Conservation (phyloP, 2,888 invertebrate species). For the Danaus chrysippus region DNA sequence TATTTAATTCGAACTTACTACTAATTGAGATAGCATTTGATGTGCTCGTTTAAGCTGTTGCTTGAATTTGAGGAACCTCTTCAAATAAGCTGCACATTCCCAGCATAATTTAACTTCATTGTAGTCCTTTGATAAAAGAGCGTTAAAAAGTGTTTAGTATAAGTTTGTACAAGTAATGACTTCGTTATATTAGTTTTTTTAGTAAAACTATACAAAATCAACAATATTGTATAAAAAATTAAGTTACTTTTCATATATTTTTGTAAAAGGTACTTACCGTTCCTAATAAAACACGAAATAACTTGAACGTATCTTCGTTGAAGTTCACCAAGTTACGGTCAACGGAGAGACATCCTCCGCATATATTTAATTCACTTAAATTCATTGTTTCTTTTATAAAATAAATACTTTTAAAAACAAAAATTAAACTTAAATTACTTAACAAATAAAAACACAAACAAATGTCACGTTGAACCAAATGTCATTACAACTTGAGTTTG, state of each 20-base stretch:
- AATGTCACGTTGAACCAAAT: too few relatives aligned
- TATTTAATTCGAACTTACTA: slow-evolving; percentile 39
- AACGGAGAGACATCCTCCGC: slow-evolving; percentile 47
- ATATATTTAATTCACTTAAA: slow-evolving; percentile 23
- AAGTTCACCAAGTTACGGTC: slow-evolving; percentile 39
- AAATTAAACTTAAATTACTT: neutral
- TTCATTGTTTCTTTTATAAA: slow-evolving; percentile 23
- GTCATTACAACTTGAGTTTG: too few relatives aligned
- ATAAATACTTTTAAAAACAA: neutral
- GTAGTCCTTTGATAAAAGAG: slow-evolving; percentile 30
- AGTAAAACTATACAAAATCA: neutral
- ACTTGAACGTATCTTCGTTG: slow-evolving; percentile 36
- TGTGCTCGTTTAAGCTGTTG: slow-evolving; percentile 44
- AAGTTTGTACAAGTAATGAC: neutral
- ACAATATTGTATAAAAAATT: neutral
- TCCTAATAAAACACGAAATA: slow-evolving; percentile 39
- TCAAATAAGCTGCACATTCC: slow-evolving; percentile 47
- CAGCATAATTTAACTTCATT: slow-evolving; percentile 42
- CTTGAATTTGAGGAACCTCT: slow-evolving; percentile 40
- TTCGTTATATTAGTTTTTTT: neutral
- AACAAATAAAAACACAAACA: too few relatives aligned
- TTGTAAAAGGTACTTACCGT: slow-evolving; percentile 39
- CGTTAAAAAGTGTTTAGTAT: neutral
- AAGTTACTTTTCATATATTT: too few relatives aligned
- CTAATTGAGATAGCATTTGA: slow-evolving; percentile 34